phyloP scores from a whole-genome alignment of 2,113 vertebrate species.

The Gallinago jamesoni region DNA sequence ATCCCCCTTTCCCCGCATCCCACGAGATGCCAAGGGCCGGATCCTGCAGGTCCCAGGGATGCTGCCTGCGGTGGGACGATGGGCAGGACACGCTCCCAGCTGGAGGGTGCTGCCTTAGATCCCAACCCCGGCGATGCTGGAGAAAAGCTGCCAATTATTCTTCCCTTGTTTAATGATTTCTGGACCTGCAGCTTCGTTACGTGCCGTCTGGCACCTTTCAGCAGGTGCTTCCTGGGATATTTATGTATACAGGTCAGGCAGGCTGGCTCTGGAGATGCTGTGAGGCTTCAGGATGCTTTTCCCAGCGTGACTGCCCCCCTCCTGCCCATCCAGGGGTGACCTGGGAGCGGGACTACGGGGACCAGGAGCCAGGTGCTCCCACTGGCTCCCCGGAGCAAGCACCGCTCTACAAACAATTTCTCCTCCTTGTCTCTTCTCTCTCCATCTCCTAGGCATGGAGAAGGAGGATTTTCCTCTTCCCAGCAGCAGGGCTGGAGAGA shows the following conservation, averaged over 20 bases:
- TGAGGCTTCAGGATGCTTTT: not conserved
- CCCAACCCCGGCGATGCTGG: fast-evolving
- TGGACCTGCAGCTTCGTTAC: not conserved
- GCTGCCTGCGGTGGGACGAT: not conserved
- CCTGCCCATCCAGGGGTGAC: fast-evolving
- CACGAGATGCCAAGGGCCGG: not conserved
- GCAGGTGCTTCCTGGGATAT: not conserved
- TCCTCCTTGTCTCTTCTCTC: not conserved
- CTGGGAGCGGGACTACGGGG: fast-evolving
- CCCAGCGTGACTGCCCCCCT: fast-evolving
- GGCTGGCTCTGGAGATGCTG: not conserved
- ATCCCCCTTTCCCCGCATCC: not conserved
- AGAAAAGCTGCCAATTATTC: not conserved
- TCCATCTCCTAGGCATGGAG: not conserved
- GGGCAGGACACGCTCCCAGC: not conserved
- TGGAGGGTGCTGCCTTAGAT: not conserved
- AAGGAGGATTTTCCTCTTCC: not conserved
- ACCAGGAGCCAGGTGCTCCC: fast-evolving
- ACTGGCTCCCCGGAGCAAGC: no score
- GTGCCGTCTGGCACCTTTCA: not conserved
- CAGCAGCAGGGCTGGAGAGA: not conserved
- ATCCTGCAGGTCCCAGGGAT: not conserved
- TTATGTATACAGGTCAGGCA: not conserved
- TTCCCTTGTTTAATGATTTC: not conserved
- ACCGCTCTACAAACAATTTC: fast-evolving